Evolutionary conservation across 2,113 vertebrate genomes (phyloP).

Genomic region (Lycocorax pyrrhopterus): DNA sequence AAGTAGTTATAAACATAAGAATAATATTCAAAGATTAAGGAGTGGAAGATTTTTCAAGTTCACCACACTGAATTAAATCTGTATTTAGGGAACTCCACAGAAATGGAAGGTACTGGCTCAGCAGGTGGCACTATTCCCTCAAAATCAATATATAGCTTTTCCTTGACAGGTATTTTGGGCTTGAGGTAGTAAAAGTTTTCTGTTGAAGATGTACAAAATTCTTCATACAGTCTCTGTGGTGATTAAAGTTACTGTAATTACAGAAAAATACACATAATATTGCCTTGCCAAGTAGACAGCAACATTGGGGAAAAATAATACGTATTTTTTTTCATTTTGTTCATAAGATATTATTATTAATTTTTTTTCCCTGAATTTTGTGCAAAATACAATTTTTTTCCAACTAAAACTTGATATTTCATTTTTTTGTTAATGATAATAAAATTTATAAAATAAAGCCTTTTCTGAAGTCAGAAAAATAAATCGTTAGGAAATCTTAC

Average conservation of each 20-base stretch:
- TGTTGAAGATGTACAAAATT: not conserved
- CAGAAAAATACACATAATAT: not conserved
- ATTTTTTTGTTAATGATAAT: not conserved
- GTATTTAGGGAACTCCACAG: not conserved
- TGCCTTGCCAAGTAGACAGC: not conserved
- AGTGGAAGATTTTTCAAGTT: not conserved
- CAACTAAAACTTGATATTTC: not conserved
- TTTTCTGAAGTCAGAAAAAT: not conserved
- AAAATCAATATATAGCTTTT: not conserved
- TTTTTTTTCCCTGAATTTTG: not conserved
- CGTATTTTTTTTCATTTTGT: not conserved
- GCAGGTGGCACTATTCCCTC: slow-evolving; percentile 51
- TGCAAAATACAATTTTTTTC: not conserved
- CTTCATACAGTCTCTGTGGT: not conserved
- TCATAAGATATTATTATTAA: accelerated
- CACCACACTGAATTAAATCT: not conserved
- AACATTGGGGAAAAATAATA: not conserved
- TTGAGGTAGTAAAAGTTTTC: not conserved
- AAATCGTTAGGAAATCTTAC: not conserved
- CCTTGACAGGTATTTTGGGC: not conserved
- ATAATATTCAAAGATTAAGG: not conserved
- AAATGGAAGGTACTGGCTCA: not conserved
- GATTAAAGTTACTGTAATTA: not conserved
- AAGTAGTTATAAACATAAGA: not conserved
- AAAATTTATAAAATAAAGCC: not conserved